These are phyloP conservation scores for Actenoides hombroni DNA, from an alignment of 2,113 vertebrate species.

Conservation along the genomic window DNA sequence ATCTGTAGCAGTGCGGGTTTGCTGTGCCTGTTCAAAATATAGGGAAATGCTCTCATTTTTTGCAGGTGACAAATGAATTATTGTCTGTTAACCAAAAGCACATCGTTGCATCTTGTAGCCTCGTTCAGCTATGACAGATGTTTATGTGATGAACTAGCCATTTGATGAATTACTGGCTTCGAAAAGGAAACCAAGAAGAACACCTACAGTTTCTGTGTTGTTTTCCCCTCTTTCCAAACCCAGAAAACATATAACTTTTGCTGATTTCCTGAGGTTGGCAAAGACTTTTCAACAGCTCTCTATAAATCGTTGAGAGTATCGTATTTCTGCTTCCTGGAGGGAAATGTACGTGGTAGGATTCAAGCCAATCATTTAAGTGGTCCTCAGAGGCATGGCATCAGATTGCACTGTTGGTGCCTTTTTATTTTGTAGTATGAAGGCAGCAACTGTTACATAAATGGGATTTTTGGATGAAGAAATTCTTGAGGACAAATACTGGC, in stretches of 20 bases:
- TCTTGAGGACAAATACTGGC: not conserved
- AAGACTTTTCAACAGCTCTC: not conserved
- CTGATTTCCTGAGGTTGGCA: not conserved
- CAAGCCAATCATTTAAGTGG: not conserved
- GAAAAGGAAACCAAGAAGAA: not conserved
- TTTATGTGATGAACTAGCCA: not conserved
- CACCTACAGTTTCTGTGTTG: not conserved
- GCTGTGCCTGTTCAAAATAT: not conserved
- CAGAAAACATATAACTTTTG: not conserved
- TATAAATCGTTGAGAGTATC: not conserved
- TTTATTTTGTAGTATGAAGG: not conserved
- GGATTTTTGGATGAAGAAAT: not conserved
- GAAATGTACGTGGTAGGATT: not conserved
- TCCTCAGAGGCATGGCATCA: not conserved
- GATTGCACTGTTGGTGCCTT: not conserved
- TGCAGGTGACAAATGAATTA: not conserved
- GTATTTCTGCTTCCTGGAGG: not conserved
- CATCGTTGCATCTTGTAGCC: not conserved
- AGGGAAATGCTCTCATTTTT: not conserved
- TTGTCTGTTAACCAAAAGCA: not conserved
- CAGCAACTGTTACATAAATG: not conserved
- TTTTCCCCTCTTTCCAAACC: not conserved
- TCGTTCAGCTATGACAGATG: not conserved
- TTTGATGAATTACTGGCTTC: not conserved
- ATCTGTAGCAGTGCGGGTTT: not conserved